These are phyloP conservation scores for Rana temporaria DNA, from an alignment of 2,113 vertebrate species.

Conservation along the genomic window DNA sequence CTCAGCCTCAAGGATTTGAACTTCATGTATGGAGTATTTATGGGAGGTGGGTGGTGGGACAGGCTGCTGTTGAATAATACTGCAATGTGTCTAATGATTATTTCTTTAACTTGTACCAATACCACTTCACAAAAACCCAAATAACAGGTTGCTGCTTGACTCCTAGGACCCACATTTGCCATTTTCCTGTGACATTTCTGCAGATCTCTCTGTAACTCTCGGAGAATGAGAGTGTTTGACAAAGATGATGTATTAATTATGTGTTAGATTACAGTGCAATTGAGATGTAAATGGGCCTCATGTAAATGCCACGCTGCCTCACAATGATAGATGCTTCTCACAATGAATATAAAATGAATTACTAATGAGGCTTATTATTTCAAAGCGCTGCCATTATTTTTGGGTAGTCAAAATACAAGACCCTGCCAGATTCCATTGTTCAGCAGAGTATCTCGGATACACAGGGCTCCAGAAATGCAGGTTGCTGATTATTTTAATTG, in stretches of 20 bases:
- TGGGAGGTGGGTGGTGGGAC: too few species aligned
- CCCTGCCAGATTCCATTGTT: slow-evolving; percentile 21
- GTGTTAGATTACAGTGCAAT: slow-evolving; percentile 42
- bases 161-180: not conserved
- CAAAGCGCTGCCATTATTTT: slow-evolving; percentile 26
- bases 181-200: slow-evolving; percentile 17
- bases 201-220: slow-evolving; percentile 10
- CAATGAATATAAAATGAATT: slow-evolving; percentile 47
- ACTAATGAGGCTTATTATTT: slow-evolving; percentile 49
- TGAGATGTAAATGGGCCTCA: slow-evolving; percentile 38
- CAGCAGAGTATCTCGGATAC: slow-evolving; percentile 8
- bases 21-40: too few species aligned
- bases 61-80: too few species aligned
- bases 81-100: too few species aligned
- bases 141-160: too few species aligned
- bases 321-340: slow-evolving; percentile 38
- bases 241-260: slow-evolving; percentile 49
- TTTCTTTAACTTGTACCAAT: too few species aligned
- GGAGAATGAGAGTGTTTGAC: slow-evolving; percentile 22
- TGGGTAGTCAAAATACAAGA: slow-evolving; percentile 27
- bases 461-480: slow-evolving; percentile 12
- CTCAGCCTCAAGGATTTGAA: too few species aligned
- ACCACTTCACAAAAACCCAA: too few species aligned
- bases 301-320: slow-evolving; percentile 28
- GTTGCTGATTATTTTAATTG: slow-evolving; percentile 16